Conservation (phyloP, 2,888 invertebrate genomes). For the Eilema sororculum region DNA sequence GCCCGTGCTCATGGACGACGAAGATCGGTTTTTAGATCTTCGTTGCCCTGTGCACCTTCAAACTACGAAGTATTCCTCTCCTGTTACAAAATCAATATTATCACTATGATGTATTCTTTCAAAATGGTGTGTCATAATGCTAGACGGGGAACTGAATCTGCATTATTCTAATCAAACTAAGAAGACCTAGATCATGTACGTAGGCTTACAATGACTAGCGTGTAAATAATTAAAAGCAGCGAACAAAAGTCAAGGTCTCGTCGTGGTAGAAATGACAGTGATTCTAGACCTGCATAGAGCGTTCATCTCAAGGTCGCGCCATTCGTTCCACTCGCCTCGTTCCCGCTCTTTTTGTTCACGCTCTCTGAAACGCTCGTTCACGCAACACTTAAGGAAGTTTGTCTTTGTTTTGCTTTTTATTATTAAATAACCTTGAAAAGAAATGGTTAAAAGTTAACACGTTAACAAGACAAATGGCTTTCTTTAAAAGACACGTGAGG, state of each 20-base stretch:
- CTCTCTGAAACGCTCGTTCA: slow-evolving; percentile 33
- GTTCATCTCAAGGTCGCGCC: slow-evolving; percentile 54
- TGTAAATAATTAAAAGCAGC: slow-evolving; percentile 3
- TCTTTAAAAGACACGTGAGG: background rate
- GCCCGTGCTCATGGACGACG: no score
- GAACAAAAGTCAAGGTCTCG: slow-evolving; percentile 41
- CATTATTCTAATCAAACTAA: background rate
- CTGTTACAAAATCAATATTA: no score
- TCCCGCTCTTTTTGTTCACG: slow-evolving; percentile 43
- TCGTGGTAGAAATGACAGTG: slow-evolving; percentile 24
- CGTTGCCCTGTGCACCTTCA: no score
- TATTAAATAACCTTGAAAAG: background rate
- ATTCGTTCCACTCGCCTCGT: slow-evolving; percentile 47
- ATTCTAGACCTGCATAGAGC: slow-evolving; percentile 52
- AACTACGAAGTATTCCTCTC: no score
- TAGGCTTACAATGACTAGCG: background rate
- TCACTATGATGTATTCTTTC: no score
- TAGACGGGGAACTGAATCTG: background rate
- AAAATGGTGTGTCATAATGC: no score
- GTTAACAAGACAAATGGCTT: background rate
- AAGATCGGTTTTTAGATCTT: no score
- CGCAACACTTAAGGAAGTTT: slow-evolving; percentile 27
- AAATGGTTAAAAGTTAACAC: background rate
- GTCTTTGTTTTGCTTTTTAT: background rate
- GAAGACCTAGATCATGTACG: background rate